phyloP scores from a whole-genome alignment of 1,140 invertebrate genomes.

The Planococcus citri region DNA sequence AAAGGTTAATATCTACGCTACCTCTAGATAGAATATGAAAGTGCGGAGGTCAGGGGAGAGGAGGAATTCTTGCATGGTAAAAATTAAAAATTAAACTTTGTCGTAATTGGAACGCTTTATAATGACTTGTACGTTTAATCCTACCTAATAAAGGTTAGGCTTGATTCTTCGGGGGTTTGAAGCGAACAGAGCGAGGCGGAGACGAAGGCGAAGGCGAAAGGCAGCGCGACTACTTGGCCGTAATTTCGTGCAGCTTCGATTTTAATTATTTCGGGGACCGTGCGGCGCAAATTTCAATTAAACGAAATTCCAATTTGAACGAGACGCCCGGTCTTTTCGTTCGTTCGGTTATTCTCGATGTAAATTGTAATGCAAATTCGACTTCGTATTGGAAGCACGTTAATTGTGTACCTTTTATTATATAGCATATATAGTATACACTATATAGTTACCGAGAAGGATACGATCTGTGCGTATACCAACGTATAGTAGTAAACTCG shows the following conservation, averaged over 20 bases:
- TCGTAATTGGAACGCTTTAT: slow-evolving; percentile 6
- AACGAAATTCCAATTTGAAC: slow-evolving; percentile 7
- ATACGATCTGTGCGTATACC: background rate
- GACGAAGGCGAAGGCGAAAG: too few relatives aligned
- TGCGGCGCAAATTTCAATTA: slow-evolving; percentile 2
- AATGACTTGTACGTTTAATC: slow-evolving; percentile 2
- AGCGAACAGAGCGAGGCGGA: background rate
- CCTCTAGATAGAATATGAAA: too few relatives aligned
- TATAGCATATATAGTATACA: too few relatives aligned
- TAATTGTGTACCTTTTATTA: slow-evolving; percentile 7
- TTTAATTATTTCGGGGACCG: background rate
- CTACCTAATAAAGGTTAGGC: slow-evolving; percentile 6
- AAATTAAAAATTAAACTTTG: slow-evolving; percentile 8
- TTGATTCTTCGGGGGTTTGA: background rate
- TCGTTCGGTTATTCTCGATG: background rate
- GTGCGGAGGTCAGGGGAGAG: too few relatives aligned
- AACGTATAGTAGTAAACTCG: too few relatives aligned
- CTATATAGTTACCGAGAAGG: too few relatives aligned
- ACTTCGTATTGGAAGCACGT: slow-evolving; percentile 6
- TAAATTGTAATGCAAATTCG: slow-evolving; percentile 7
- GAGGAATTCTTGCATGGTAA: background rate
- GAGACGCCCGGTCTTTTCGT: background rate
- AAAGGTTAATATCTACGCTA: too few relatives aligned
- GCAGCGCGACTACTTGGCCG: background rate
- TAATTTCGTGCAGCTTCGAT: slow-evolving; percentile 6